Percentiles rank a stretch among this genome's conserved stretches.
Evolutionary conservation across 1,140 invertebrate species (phyloP).

Genomic region (Bursaphelenchus mucronatus): DNA sequence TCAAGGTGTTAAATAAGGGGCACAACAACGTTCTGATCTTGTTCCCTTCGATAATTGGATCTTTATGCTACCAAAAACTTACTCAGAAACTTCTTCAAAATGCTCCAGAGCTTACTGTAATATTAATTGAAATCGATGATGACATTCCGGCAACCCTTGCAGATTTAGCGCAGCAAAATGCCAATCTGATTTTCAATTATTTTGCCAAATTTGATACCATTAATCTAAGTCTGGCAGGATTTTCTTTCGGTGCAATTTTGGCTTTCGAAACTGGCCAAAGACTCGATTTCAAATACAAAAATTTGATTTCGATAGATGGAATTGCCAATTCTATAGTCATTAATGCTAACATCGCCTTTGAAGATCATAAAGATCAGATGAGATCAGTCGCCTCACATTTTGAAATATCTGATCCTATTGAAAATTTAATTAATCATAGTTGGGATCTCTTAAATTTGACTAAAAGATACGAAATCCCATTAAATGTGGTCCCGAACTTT

Average conservation of each 20-base stretch:
- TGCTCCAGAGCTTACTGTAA: not conserved
- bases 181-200: not conserved
- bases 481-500: too few species aligned
- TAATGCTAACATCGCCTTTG: slow-evolving; percentile 1
- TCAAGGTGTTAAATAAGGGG: not conserved
- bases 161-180: slow-evolving; percentile 2
- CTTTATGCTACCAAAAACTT: slow-evolving; percentile 6
- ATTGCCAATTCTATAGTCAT: slow-evolving; percentile 11
- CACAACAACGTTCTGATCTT: slow-evolving; percentile 3
- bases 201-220: not conserved
- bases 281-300: slow-evolving; percentile 1
- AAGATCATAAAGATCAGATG: slow-evolving; percentile 3
- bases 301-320: slow-evolving; percentile 10
- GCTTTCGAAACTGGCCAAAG: slow-evolving; percentile 12
- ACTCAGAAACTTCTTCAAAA: not conserved
- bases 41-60: slow-evolving; percentile 12
- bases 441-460: too few species aligned
- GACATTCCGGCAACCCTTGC: not conserved
- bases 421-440: too few species aligned
- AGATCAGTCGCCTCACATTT: too few species aligned
- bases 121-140: slow-evolving; percentile 1
- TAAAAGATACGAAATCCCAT: too few species aligned
- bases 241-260: slow-evolving; percentile 15
- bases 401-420: too few species aligned
- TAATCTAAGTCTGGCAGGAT: not conserved